These are phyloP conservation scores for Hemicentrotus pulcherrimus DNA, from an alignment of 35 echinoderm and acorn worm genomes.

Conservation along the genomic window DNA sequence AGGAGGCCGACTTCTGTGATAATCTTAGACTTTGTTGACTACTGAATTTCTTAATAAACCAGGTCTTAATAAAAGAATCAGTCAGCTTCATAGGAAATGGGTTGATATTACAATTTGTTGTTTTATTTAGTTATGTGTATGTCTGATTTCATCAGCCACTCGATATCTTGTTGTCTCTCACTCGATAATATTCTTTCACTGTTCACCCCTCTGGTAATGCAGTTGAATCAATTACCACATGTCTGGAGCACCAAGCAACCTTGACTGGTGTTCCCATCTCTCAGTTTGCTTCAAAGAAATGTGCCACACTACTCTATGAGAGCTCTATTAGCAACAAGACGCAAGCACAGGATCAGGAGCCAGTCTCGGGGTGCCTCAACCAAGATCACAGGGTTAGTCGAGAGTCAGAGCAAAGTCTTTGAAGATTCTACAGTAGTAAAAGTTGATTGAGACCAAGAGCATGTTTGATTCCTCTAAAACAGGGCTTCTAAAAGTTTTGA, in stretches of 20 bases:
- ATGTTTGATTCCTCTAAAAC: no score
- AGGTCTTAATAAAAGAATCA: neutral
- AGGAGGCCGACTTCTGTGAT: neutral
- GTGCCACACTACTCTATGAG: neutral
- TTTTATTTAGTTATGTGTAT: neutral
- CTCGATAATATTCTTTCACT: neutral
- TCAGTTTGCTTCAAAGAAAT: constrained; percentile 5
- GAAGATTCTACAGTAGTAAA: no score
- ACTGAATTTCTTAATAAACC: neutral
- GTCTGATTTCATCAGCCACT: neutral
- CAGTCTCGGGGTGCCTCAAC: neutral
- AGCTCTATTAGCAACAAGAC: neutral
- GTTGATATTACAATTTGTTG: neutral
- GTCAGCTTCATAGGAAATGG: neutral
- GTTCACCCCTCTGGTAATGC: neutral
- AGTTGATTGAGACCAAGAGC: neutral
- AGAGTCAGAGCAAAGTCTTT: neutral
- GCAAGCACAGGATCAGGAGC: neutral
- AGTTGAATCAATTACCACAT: neutral
- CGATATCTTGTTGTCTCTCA: neutral
- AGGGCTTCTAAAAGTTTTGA: no score
- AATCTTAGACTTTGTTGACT: neutral
- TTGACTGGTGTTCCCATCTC: constrained; percentile 19
- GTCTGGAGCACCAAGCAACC: neutral
- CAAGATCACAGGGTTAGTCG: neutral